Evolutionary conservation across 2,113 vertebrate genomes (phyloP).

Genomic region (Turnix velox): DNA sequence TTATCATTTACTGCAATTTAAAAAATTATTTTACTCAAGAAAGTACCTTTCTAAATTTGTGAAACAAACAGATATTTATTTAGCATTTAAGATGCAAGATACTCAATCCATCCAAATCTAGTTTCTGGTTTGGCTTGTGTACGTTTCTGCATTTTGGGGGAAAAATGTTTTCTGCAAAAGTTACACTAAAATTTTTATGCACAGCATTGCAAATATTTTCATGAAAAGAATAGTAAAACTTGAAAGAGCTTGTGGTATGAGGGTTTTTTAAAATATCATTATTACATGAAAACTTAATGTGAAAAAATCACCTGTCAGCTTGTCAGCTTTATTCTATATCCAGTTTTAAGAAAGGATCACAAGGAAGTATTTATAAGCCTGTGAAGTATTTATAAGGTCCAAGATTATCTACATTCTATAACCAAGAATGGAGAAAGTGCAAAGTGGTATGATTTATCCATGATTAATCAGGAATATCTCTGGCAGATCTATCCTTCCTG

Average conservation of each 20-base stretch:
- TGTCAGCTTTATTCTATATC: background rate
- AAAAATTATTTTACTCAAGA: background rate
- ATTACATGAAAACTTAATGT: background rate
- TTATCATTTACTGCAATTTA: background rate
- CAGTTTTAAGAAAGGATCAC: background rate
- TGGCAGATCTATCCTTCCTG: background rate
- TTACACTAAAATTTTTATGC: background rate
- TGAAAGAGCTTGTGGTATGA: background rate
- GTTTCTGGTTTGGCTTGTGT: background rate
- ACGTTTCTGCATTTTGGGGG: background rate
- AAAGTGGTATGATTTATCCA: background rate
- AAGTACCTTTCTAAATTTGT: background rate
- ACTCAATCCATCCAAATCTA: background rate
- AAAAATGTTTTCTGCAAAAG: background rate
- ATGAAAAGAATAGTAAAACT: background rate
- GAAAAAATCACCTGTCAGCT: background rate
- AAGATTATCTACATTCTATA: background rate
- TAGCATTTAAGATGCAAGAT: background rate
- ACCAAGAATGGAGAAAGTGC: slow-evolving; percentile 40
- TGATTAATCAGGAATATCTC: background rate
- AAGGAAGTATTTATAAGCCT: background rate
- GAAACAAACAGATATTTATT: background rate
- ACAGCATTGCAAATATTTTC: background rate
- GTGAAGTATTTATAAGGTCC: background rate
- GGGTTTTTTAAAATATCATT: background rate